These are phyloP conservation scores for Ptychoptera contaminata DNA, from an alignment of 2,888 invertebrate genomes.

Conservation along the genomic window DNA sequence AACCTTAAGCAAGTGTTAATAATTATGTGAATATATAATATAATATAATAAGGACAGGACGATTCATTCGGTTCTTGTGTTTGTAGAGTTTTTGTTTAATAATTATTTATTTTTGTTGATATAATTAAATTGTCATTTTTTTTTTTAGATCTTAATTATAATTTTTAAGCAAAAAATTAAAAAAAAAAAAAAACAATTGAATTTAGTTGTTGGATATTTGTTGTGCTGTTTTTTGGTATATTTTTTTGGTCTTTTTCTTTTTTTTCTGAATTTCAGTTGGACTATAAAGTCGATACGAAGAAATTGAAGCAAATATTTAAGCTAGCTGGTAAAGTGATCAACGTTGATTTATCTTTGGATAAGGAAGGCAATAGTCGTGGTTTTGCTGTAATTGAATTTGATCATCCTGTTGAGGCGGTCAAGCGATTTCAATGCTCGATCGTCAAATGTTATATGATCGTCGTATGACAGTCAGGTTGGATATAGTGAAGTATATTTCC, in stretches of 20 bases:
- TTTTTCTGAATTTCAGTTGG: slow-evolving; percentile 50
- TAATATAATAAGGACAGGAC: no score
- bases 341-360: slow-evolving; percentile 80
- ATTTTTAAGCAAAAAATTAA: no score
- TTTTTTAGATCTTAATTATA: no score
- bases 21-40: no score
- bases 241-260: slow-evolving; percentile 4
- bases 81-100: no score
- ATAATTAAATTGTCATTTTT: no score
- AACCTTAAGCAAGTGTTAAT: no score
- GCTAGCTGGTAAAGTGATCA: slow-evolving; percentile 86
- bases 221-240: slow-evolving; percentile 1
- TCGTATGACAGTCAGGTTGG: slow-evolving; percentile 87
- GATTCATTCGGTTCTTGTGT: no score
- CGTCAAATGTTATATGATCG: slow-evolving; percentile 87
- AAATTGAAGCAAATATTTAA: slow-evolving; percentile 93
- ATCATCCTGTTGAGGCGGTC: slow-evolving; percentile 97
- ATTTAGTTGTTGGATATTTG: neutral
- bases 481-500: no score
- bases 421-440: slow-evolving; percentile 97
- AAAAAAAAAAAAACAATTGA: neutral
- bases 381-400: slow-evolving; percentile 89
- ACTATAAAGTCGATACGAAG: slow-evolving; percentile 87
- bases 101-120: no score
- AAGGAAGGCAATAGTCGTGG: slow-evolving; percentile 95